Base-by-base conservation (phyloP, 2,113 vertebrate species). In the Phaetusa simplex region DNA sequence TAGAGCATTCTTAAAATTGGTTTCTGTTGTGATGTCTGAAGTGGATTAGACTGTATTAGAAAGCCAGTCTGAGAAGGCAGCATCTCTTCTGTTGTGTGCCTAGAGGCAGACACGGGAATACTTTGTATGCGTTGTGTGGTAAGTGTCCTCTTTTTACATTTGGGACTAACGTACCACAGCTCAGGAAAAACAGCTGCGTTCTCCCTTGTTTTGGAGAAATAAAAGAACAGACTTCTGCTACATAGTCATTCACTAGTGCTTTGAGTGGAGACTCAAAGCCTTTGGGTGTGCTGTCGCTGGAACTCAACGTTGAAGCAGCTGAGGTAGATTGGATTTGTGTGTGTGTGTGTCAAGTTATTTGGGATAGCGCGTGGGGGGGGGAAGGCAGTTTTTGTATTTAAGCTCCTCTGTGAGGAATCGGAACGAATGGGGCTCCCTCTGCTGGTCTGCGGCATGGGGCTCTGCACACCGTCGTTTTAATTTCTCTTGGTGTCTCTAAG, bases 381-480 rank as follows among this genome's bases (percentile, higher is more conserved):
- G 5, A 2, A 70, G 50, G 30, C 58, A 45, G 29, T 1, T 67
- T 79, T 82, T 65, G 53, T 43, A 8, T 26, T 38, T 64, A 2
- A 52, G 52, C 45, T 73, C 10, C 23, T 85, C 40, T 56, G 2
- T 45, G 65, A 64, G 59, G n/a, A 11, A 6, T 20, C 45, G 73
- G 65, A 84, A n/a, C 81, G 49, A 58, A 27, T 5, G 3, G 24
- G 45, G 61, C 93, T 97, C 92, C 92, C 86, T 94, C 94, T 94
- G 88, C 77, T 76, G 86, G 90, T 30, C 50, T 71, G 56, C 5
- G 6, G 8, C 1, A 0, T 5, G 32, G 24, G 29, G 18, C 40
- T 86, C 58, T 72, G 71, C 21, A 19, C 56, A 24, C 52, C 29
- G 45, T 19, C 1, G 2, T 11, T 78, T 58, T 7, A 7, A 14